These are phyloP conservation scores for Peucedramus taeniatus DNA, from an alignment of 2,113 vertebrate genomes.

Conservation along the genomic window DNA sequence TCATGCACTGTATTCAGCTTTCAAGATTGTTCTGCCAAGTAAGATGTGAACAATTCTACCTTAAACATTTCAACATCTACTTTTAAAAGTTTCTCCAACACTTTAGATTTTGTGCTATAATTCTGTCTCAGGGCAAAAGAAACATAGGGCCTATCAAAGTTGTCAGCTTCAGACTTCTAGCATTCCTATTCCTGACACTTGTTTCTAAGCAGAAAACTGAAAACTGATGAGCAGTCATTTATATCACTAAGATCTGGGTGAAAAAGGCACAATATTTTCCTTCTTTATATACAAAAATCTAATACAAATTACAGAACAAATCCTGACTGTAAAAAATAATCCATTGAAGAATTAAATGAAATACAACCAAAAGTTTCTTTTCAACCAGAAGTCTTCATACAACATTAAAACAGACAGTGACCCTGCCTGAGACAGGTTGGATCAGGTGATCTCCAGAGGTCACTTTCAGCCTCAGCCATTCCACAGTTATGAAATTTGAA, in stretches of 20 bases:
- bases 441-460: neutral
- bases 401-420: neutral
- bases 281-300: neutral
- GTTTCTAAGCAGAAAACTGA: neutral
- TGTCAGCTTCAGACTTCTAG: neutral
- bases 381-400: neutral
- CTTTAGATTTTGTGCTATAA: neutral
- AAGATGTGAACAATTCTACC: neutral
- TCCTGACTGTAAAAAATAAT: neutral
- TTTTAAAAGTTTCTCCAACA: neutral
- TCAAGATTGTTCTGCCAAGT: neutral
- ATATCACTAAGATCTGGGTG: neutral
- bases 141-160: neutral
- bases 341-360: neutral
- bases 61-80: neutral
- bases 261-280: neutral
- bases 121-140: neutral
- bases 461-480: neutral
- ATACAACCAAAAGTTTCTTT: neutral
- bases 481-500: neutral
- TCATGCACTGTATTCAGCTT: neutral
- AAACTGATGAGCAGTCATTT: neutral
- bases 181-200: neutral
- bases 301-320: neutral
- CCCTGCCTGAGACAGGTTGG: neutral